Evolutionary conservation across 2,113 vertebrate genomes (phyloP).

Genomic region (Halichoerus grypus): DNA sequence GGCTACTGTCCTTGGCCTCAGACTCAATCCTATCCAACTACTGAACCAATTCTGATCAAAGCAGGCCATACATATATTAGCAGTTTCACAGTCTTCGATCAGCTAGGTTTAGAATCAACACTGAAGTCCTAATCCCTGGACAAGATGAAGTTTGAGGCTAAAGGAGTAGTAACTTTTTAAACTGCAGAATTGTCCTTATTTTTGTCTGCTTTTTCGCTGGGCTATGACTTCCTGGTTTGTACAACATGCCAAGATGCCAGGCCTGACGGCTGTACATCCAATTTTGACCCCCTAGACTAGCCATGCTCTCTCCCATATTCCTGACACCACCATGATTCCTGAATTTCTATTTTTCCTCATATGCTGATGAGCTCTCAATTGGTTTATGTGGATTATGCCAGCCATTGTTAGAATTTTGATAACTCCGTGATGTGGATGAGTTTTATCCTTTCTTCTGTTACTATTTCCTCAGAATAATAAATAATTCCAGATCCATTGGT

Average conservation of each 20-base stretch:
- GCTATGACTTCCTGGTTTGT: not conserved
- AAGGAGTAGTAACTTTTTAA: not conserved
- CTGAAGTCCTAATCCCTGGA: not conserved
- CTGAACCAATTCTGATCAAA: not conserved
- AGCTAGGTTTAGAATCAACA: not conserved
- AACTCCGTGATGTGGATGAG: not conserved
- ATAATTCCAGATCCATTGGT: not conserved
- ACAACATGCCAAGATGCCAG: not conserved
- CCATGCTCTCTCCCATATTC: not conserved
- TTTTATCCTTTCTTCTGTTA: not conserved
- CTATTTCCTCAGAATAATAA: not conserved
- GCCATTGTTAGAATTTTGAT: not conserved
- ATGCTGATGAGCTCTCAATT: not conserved
- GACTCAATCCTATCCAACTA: not conserved
- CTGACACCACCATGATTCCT: not conserved
- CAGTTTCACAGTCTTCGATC: not conserved
- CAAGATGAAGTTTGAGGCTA: not conserved
- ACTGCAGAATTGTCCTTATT: not conserved
- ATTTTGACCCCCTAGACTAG: not conserved
- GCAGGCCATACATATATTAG: not conserved
- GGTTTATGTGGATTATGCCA: not conserved
- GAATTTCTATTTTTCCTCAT: not conserved
- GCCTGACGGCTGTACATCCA: accelerated
- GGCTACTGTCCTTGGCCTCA: not conserved
- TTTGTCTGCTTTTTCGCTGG: not conserved